Conservation (phyloP, 2,113 vertebrate species). For the Synodontis membranacea region DNA sequence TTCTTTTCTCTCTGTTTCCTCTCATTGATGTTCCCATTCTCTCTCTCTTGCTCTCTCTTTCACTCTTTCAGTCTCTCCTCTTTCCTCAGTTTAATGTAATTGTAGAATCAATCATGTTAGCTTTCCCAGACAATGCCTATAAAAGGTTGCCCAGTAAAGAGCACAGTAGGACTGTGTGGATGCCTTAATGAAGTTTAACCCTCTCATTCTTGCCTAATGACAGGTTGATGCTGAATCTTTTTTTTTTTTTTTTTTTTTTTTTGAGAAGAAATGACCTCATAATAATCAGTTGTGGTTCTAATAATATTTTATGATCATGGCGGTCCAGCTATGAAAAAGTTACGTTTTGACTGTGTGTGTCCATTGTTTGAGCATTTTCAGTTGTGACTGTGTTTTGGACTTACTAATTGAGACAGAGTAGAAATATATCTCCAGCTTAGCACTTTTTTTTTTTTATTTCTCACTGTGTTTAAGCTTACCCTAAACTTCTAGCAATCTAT, state of each 20-base stretch:
- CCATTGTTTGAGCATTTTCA: neutral
- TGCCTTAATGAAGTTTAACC: conserved; percentile 64
- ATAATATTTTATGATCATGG: conserved; percentile 23
- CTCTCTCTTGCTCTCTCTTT: conserved; percentile 19
- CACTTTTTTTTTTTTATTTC: neutral
- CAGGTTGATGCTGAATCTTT: conserved; percentile 63
- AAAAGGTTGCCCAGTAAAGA: conserved; percentile 61
- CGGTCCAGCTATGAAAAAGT: too few relatives aligned
- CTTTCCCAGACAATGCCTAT: conserved; percentile 66
- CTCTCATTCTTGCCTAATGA: conserved; percentile 50
- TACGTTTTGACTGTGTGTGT: too few relatives aligned
- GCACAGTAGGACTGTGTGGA: conserved; percentile 57
- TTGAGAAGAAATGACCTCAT: conserved; percentile 69
- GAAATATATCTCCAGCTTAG: neutral
- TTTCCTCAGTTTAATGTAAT: conserved; percentile 65
- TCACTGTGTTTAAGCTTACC: neutral
- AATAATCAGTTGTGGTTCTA: conserved; percentile 56
- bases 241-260: too few relatives aligned
- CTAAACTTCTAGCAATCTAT: neutral
- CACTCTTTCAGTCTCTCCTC: neutral
- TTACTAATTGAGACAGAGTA: neutral
- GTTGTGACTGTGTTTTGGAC: neutral
- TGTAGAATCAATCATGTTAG: conserved; percentile 66
- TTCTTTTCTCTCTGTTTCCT: neutral
- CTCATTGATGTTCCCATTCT: neutral